phyloP scores from a whole-genome alignment of 2,888 invertebrate genomes.

The Mimas tiliae region DNA sequence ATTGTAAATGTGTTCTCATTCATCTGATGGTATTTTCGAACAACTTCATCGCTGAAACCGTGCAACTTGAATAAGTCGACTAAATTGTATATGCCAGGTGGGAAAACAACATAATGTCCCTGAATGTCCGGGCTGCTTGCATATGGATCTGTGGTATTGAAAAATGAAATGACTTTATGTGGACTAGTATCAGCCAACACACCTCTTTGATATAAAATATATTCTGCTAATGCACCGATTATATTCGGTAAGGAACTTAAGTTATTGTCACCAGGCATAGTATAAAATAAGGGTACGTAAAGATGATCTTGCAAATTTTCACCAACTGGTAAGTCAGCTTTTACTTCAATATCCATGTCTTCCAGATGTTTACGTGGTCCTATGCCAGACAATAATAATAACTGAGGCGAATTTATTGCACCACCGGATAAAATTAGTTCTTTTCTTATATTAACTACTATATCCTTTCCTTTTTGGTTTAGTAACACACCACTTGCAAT shows the following conservation, averaged over 20 bases:
- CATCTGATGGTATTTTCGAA: constrained; percentile 48
- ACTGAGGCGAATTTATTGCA: constrained; percentile 78
- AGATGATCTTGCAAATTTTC: constrained; percentile 82
- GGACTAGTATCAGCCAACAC: constrained; percentile 70
- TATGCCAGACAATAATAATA: constrained; percentile 80
- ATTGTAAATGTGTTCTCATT: constrained; percentile 60
- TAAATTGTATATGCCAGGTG: constrained; percentile 53
- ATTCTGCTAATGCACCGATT: constrained; percentile 64
- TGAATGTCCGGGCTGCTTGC: constrained; percentile 61
- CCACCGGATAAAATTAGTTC: constrained; percentile 82
- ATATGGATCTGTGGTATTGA: constrained; percentile 59
- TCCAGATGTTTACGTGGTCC: constrained; percentile 73
- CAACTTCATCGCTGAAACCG: constrained; percentile 51
- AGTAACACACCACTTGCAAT: constrained; percentile 68
- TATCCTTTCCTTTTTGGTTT: constrained; percentile 60
- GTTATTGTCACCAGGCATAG: constrained; percentile 51
- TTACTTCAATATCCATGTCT: constrained; percentile 62
- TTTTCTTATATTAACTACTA: constrained; percentile 65
- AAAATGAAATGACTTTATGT: constrained; percentile 59
- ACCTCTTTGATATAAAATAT: constrained; percentile 77
- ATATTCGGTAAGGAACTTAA: constrained; percentile 52
- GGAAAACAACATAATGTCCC: constrained; percentile 57
- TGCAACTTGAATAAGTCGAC: constrained; percentile 55
- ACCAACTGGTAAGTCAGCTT: constrained; percentile 78
- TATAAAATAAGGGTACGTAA: constrained; percentile 64